phyloP scores from a whole-genome alignment of 2,113 vertebrate genomes.

The Emberiza fucata region DNA sequence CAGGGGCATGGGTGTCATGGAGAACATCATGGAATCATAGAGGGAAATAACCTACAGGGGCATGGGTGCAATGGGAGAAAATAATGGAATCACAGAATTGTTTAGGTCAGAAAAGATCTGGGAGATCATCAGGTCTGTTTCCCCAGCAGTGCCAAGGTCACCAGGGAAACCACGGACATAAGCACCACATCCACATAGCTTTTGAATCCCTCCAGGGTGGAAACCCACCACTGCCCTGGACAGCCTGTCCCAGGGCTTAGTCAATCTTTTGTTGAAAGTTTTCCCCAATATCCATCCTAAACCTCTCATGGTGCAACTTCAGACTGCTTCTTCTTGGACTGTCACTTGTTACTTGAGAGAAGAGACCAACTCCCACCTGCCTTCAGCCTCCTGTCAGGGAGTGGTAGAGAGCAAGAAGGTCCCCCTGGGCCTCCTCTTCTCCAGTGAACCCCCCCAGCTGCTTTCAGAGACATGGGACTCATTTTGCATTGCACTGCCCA shows the following conservation, averaged over 20 bases:
- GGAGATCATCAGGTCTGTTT: background rate
- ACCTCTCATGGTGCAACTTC: background rate
- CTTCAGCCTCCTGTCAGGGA: background rate
- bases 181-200: fast-evolving
- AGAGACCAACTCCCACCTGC: no score
- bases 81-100: background rate
- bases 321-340: background rate
- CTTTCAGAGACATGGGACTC: background rate
- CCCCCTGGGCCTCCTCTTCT: background rate
- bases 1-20: background rate
- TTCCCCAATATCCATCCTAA: background rate
- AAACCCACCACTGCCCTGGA: background rate
- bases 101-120: background rate
- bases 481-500: fast-evolving
- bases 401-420: background rate
- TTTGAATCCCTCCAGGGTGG: background rate
- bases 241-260: background rate
- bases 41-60: no score
- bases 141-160: background rate
- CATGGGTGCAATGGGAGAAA: background rate
- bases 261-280: fast-evolving
- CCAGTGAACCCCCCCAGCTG: background rate
- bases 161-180: background rate
- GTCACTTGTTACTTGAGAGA: no score
- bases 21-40: background rate